Evolutionary conservation across 2,888 invertebrate genomes (phyloP), one percentile per base, ranked within the genome.

Genomic region (Seira musarum): DNA sequence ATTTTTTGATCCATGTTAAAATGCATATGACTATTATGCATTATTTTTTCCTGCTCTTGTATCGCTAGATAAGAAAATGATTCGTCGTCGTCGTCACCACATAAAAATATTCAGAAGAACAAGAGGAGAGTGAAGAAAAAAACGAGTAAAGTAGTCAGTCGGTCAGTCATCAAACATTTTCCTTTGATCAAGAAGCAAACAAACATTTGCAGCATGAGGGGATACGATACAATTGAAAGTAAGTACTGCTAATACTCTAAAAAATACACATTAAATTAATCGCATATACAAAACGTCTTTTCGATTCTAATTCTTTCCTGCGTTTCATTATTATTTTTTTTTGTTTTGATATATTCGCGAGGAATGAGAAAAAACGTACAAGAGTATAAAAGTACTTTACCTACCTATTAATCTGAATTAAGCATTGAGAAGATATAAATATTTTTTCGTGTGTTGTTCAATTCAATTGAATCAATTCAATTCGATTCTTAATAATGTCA

Each of bases 211-310:
- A 73, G 15, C 78, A 80, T 73, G 79, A 80, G 73, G 73, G 73
- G 80, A 73, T 73, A 68, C 80, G 57, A 68, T 74, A 73, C 67
- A 49, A 67, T 80, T 73, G 80, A 80, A 73, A 80, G 67, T 74
- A 74, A 74, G 66, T 74, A 10, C 15, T 17, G 35, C 24, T 35
- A 19, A 10, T 17, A 17, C 19, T 17, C 17, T 35, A n/a, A 64
- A 25, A 30, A 72, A 49, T 64, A 25, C 24, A 19, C 19, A 63
- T 30, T 2, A 40, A 25, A 35, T 6, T 46, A 63, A 49, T 25
- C 8, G 3, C 22, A 21, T 60, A n/a, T 21, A 46, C 1, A 13
- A 8, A 63, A 63, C 63, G 63, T 63, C 25, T 25, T 30, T 30
- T 30, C 30, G 30, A 30, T 5, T 30, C 30, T 30, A 30, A 30